A percentile compares a stretch with the other conserved stretches of the same genome.
These are phyloP conservation scores for Lepus oiostolus DNA, from an alignment of 2,797 vertebrate species.

Conservation along the genomic window DNA sequence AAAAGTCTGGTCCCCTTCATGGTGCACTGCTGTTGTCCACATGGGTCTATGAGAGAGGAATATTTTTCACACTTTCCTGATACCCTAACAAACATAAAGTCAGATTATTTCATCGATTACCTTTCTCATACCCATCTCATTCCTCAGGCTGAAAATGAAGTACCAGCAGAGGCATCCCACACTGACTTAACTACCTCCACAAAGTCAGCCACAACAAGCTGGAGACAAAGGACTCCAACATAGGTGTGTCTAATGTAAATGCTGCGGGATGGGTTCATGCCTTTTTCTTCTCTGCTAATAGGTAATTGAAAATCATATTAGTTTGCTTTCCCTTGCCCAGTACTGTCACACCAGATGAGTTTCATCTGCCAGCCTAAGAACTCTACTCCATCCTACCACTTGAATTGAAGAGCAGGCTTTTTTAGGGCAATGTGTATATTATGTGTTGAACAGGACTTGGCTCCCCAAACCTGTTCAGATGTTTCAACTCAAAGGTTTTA, in stretches of 20 bases:
- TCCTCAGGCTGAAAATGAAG: background rate
- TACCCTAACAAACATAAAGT: background rate
- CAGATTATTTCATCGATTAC: background rate
- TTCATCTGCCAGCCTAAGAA: background rate
- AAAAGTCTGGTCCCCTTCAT: background rate
- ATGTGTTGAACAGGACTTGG: too few species aligned
- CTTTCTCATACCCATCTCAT: background rate
- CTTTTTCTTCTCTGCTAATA: background rate
- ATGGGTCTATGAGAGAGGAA: background rate
- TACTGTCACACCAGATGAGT: background rate
- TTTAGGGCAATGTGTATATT: background rate
- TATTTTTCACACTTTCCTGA: background rate
- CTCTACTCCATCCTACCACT: background rate
- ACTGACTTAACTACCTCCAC: background rate
- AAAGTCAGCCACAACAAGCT: background rate
- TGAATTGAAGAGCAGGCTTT: background rate
- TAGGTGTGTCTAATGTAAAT: background rate
- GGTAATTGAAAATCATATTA: background rate
- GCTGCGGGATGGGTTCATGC: rapidly evolving
- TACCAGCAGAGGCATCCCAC: background rate
- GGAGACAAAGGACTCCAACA: background rate
- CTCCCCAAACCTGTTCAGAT: too few species aligned
- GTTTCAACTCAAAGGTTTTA: too few species aligned
- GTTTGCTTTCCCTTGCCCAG: background rate
- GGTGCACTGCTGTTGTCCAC: background rate